Base-by-base conservation (phyloP, 2,888 invertebrate species). In the Anoncus sp. region DNA sequence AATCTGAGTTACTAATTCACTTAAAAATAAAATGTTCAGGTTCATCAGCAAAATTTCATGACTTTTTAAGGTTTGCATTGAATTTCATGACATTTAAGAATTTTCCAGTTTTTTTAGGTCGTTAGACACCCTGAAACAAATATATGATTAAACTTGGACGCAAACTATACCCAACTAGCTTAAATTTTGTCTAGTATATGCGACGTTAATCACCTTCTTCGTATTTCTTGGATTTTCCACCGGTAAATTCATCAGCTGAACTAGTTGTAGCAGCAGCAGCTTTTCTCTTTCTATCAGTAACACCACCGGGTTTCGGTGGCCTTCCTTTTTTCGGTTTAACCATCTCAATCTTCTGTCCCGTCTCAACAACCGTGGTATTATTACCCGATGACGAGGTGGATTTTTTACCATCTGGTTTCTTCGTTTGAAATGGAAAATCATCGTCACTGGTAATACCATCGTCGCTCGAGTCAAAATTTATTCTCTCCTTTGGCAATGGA, bases 401-500 rank as follows among this genome's bases (percentile, higher is more conserved):
- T 77, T 85, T 51, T 63, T 87, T 87, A 63, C 85, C 85, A 62
- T 88, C 85, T 35, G 84, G 70, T 85, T 90, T 89, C 84, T 87
- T 89, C 27, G 81, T 73, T 0, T 87, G 80, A 67, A 90, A 89
- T 10, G 86, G 83, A 81, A 92, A 92, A 81, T 93, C 93, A 75
- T 94, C 94, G 45, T 92, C 92, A 35, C 90, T 91, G 70, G 94
- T 94, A 85, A 94, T 94, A 14, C 93, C 93, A 82, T 94, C 93
- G 84, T 95, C 95, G 77, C 95, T 95, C 22, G 93, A 93, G 83
- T 95, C 95, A 83, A 95, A 95, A 66, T 91, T 93, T 90, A 95
- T 95, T 75, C 95, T 91, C 85, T 95, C 95, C 88, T 96, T 96
- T 71, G 95, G 95, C 83, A 95, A 90, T 55, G 95, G 95, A 90